phyloP scores from a whole-genome alignment of 2,888 invertebrate species.

The Corbicula japonica region DNA sequence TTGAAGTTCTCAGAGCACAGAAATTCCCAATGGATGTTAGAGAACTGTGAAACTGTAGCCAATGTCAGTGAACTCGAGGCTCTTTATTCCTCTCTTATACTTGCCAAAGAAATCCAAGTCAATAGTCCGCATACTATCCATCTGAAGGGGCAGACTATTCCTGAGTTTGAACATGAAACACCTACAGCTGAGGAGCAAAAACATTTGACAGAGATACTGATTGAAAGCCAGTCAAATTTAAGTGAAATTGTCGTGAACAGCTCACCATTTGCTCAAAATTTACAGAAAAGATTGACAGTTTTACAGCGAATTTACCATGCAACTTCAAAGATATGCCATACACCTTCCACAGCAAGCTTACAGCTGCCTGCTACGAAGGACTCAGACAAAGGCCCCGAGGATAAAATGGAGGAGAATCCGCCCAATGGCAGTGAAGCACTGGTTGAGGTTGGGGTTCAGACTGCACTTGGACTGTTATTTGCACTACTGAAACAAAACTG shows the following conservation, averaged over 20 bases:
- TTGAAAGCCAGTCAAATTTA: slow-evolving; percentile 88
- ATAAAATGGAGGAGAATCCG: slow-evolving; percentile 41
- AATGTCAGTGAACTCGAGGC: slow-evolving; percentile 87
- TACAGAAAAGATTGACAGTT: slow-evolving; percentile 88
- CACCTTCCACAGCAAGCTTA: slow-evolving; percentile 9
- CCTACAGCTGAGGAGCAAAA: slow-evolving; percentile 88
- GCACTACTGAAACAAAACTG: slow-evolving; percentile 89
- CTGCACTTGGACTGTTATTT: slow-evolving; percentile 89
- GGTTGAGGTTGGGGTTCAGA: slow-evolving; percentile 89
- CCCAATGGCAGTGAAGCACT: slow-evolving; percentile 87
- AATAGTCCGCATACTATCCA: slow-evolving; percentile 83
- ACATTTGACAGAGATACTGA: slow-evolving; percentile 88
- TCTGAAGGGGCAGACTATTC: slow-evolving; percentile 86
- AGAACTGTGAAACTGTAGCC: slow-evolving; percentile 88
- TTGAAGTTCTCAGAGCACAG: slow-evolving; percentile 89
- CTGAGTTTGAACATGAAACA: slow-evolving; percentile 88
- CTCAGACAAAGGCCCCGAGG: slow-evolving; percentile 14
- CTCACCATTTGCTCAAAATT: slow-evolving; percentile 88
- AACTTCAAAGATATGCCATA: slow-evolving; percentile 88
- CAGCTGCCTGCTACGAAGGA: slow-evolving; percentile 5
- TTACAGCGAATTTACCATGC: slow-evolving; percentile 89
- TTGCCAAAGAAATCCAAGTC: slow-evolving; percentile 87
- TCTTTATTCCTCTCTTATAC: slow-evolving; percentile 88
- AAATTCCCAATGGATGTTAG: slow-evolving; percentile 89
- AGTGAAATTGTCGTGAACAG: slow-evolving; percentile 89